Evolutionary conservation across 2,113 vertebrate species (phyloP).

Genomic region (Terrapene triunguis): DNA sequence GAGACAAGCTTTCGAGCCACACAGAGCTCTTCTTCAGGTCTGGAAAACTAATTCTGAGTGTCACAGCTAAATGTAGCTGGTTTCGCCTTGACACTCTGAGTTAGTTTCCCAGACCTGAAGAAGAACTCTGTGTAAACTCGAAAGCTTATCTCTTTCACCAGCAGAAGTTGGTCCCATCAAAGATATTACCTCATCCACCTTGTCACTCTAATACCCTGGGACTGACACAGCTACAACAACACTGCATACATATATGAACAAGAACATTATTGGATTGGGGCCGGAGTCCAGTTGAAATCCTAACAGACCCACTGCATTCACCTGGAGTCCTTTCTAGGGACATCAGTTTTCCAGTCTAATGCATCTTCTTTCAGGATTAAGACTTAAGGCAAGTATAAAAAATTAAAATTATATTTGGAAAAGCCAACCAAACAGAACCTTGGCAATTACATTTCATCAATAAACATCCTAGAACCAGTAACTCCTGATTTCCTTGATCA

Average conservation of each 20-base stretch:
- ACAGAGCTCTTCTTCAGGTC: background rate
- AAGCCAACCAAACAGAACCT: slow-evolving; percentile 42
- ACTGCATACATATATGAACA: background rate
- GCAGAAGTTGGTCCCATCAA: background rate
- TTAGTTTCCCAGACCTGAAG: background rate
- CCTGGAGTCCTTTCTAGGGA: background rate
- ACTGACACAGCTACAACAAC: background rate
- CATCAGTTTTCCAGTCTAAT: background rate
- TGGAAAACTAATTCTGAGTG: background rate
- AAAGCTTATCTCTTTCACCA: background rate
- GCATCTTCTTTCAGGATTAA: slow-evolving; percentile 17
- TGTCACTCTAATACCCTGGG: background rate
- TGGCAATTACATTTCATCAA: slow-evolving; percentile 20
- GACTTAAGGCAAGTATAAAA: slow-evolving; percentile 19
- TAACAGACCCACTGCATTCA: background rate
- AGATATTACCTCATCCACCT: background rate
- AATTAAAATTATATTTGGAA: slow-evolving; percentile 27
- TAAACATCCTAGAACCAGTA: background rate
- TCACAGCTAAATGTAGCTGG: background rate
- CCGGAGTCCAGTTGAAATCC: slow-evolving; percentile 14
- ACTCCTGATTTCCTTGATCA: slow-evolving; percentile 12
- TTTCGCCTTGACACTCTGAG: background rate
- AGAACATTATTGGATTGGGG: background rate
- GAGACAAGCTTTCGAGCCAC: background rate
- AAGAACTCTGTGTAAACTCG: background rate